Evolutionary conservation across 1,140 invertebrate species (phyloP).

Genomic region (Euborellia annulipes): DNA sequence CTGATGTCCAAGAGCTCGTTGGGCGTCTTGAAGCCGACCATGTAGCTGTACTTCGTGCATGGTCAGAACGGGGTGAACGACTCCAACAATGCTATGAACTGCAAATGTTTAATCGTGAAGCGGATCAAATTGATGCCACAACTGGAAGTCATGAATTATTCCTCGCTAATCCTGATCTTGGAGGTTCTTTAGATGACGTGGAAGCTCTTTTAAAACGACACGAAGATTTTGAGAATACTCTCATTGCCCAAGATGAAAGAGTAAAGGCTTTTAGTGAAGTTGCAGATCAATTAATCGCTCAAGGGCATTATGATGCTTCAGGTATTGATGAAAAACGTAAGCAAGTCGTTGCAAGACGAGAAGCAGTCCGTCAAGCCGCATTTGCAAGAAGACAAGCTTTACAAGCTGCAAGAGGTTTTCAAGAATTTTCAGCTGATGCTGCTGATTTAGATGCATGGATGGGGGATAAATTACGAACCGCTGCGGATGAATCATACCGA

Average conservation of each 20-base stretch:
- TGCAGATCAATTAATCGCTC: constrained; percentile 67
- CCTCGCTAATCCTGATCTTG: constrained; percentile 74
- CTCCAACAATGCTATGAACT: constrained; percentile 72
- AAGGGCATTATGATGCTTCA: constrained; percentile 63
- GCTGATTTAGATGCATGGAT: constrained; percentile 82
- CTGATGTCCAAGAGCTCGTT: constrained; percentile 55
- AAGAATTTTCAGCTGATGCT: constrained; percentile 76
- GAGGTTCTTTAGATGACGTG: constrained; percentile 83
- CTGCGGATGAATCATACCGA: constrained; percentile 82
- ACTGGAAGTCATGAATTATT: constrained; percentile 88
- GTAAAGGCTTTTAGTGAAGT: constrained; percentile 71
- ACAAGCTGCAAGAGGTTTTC: constrained; percentile 60
- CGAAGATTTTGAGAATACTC: constrained; percentile 84
- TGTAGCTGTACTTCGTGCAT: constrained; percentile 54
- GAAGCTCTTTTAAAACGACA: constrained; percentile 87
- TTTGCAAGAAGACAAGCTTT: constrained; percentile 53
- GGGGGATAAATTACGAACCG: constrained; percentile 77
- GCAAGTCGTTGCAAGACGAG: constrained; percentile 56
- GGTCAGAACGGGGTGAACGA: constrained; percentile 68
- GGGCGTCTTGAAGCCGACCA: constrained; percentile 59
- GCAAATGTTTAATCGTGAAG: constrained; percentile 87
- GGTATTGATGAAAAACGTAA: constrained; percentile 58
- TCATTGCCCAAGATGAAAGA: constrained; percentile 86
- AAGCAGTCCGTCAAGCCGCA: constrained; percentile 56
- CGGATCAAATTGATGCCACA: constrained; percentile 91